Base-by-base conservation (phyloP, 2,113 vertebrate genomes). In the Oryzias javanicus region DNA sequence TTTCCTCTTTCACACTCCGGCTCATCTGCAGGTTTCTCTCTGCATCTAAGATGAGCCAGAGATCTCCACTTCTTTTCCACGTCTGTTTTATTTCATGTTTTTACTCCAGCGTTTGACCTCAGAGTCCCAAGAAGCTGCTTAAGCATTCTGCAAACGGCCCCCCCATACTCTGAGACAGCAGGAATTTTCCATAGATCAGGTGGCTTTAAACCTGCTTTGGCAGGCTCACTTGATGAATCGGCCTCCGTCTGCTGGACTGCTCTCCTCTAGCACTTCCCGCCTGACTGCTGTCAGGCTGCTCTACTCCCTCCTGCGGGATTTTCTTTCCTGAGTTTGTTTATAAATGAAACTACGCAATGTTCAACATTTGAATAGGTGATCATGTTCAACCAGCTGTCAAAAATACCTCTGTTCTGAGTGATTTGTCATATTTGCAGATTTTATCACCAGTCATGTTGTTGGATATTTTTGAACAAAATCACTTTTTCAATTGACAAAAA, bases 181-280 rank as follows among this genome's bases (percentile, higher is more conserved):
- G 71, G 64, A 67, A 44, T 81, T 76, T 80, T 77, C 74, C 81
- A 72, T 72, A 69, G 74, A 72, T 81, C 50, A 62, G 53, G 48
- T 49, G 17, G 71, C 63, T 57, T 47, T 76, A 73, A 86, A 81
- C 67, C 62, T 59, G 69, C 56, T 69, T 64, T 70, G 81, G 76
- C 68, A 72, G 66, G 67, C 55, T 64, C 73, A 63, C 76, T 74
- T 69, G 78, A 80, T 76, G 76, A 81, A 80, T 82, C 74, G 53
- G 73, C 57, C 55, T 56, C 58, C 19, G 44, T 63, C 83, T 78
- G 64, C 49, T 44, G 18, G 51, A 55, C 45, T 45, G 44, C 35
- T 54, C 68, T 46, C 35, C 62, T 78, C 49, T 19, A 20, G 40
- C 0, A 12, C 51, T 45, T 47, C 63, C 69, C 35, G 41, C 53